These are phyloP conservation scores for Eilema griseolum DNA, from an alignment of 2,888 invertebrate species.

Conservation along the genomic window DNA sequence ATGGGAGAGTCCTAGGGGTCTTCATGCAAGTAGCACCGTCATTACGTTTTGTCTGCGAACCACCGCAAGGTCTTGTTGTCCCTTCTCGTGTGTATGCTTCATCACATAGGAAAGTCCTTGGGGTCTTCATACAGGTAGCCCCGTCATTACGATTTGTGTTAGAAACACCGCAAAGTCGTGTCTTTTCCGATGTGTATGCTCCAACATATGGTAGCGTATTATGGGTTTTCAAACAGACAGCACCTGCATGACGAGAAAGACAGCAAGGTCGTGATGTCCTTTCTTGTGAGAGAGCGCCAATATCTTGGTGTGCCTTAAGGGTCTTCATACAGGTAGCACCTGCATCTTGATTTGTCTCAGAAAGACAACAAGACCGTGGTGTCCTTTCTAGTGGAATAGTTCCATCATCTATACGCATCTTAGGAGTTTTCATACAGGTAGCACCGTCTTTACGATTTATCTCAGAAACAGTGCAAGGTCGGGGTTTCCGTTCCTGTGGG, in stretches of 20 bases:
- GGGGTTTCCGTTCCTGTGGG: neutral
- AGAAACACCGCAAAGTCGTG: neutral
- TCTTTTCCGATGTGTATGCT: neutral
- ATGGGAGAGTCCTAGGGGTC: neutral
- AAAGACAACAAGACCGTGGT: neutral
- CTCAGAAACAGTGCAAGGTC: neutral
- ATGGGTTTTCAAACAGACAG: neutral
- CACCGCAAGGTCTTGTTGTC: neutral
- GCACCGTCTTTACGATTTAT: neutral
- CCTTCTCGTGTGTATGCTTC: neutral
- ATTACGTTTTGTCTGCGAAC: neutral
- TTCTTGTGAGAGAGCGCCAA: neutral
- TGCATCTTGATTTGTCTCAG: neutral
- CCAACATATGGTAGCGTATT: neutral
- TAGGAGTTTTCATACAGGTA: neutral
- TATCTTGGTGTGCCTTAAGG: neutral
- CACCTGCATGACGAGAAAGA: neutral
- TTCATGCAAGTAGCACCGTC: neutral
- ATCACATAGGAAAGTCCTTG: neutral
- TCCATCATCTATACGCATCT: neutral
- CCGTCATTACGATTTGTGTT: neutral
- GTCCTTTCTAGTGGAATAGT: conserved; percentile 1
- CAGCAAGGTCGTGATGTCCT: neutral
- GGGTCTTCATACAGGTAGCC: neutral
- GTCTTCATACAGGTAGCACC: neutral